Conservation (phyloP, 2,888 invertebrate genomes). For the Lapara coniferarum region DNA sequence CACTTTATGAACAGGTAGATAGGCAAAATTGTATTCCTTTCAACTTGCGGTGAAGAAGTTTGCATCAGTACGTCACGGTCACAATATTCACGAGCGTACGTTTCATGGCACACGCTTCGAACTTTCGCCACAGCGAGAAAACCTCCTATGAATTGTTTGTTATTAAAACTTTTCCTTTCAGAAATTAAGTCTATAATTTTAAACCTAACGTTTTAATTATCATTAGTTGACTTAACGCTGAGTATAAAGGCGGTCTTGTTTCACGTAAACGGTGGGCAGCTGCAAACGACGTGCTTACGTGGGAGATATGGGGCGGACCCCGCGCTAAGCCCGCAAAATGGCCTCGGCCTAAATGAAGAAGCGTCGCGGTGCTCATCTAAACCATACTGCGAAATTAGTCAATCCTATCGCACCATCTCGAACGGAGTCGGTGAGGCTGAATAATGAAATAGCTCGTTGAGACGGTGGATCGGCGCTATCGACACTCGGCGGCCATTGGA, state of each 20-base stretch:
- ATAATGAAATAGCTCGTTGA: conserved; percentile 81
- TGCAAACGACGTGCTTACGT: conserved; percentile 76
- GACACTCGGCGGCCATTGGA: conserved; percentile 58
- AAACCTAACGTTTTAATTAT: conserved; percentile 59
- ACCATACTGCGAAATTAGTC: conserved; percentile 77
- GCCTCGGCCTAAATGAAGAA: conserved; percentile 70
- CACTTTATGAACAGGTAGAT: conserved; percentile 30
- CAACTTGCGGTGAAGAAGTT: conserved; percentile 43
- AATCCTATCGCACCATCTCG: conserved; percentile 75
- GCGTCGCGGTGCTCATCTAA: conserved; percentile 62
- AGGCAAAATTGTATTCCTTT: conserved; percentile 44
- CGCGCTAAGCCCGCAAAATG: conserved; percentile 71
- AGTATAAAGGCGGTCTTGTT: conserved; percentile 53
- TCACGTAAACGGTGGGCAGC: conserved; percentile 53
- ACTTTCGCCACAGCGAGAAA: conserved; percentile 49
- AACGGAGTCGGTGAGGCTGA: conserved; percentile 67
- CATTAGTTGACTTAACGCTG: conserved; percentile 53
- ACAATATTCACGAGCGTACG: conserved; percentile 36
- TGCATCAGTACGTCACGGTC: neutral
- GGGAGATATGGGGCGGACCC: conserved; percentile 64
- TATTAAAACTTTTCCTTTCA: conserved; percentile 62
- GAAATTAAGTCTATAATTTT: conserved; percentile 54
- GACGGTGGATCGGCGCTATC: conserved; percentile 66
- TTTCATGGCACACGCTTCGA: conserved; percentile 56
- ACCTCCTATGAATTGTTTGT: conserved; percentile 60